These are phyloP conservation scores for Clistopyga incitator DNA, from an alignment of 2,888 invertebrate species.

Conservation along the genomic window DNA sequence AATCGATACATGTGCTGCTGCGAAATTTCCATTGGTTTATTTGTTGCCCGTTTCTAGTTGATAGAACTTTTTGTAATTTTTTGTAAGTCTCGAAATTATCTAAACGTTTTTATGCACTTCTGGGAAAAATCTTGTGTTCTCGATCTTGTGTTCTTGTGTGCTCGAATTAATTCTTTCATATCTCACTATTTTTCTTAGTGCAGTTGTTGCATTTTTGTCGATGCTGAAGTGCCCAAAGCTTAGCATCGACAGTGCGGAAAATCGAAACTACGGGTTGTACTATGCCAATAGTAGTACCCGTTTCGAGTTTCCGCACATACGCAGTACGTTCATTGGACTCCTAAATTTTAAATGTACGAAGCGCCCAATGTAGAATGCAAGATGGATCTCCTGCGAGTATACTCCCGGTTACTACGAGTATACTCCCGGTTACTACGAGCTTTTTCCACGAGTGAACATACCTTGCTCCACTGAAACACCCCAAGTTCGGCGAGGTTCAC, in stretches of 20 bases:
- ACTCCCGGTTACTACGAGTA: background rate
- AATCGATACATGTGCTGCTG: too few relatives aligned
- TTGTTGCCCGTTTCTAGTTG: too few relatives aligned
- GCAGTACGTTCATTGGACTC: too few relatives aligned
- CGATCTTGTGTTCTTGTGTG: too few relatives aligned
- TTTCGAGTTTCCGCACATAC: background rate
- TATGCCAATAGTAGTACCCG: too few relatives aligned
- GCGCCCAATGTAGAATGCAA: background rate
- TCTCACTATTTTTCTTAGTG: background rate
- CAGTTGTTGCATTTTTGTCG: background rate
- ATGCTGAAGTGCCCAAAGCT: background rate
- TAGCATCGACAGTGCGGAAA: too few relatives aligned
- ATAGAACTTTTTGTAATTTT: too few relatives aligned
- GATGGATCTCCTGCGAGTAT: background rate
- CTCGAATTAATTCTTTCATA: background rate
- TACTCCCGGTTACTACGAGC: background rate
- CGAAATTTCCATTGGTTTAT: too few relatives aligned
- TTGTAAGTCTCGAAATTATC: too few relatives aligned
- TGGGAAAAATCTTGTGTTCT: too few relatives aligned
- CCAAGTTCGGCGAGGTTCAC: constrained; percentile 43
- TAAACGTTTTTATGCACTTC: too few relatives aligned
- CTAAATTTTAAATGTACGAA: background rate
- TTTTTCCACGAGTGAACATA: constrained; percentile 10
- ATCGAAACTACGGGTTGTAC: too few relatives aligned
- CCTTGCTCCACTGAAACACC: constrained; percentile 24